phyloP scores from a whole-genome alignment of 2,113 vertebrate species.

The Hiodon alosoides region DNA sequence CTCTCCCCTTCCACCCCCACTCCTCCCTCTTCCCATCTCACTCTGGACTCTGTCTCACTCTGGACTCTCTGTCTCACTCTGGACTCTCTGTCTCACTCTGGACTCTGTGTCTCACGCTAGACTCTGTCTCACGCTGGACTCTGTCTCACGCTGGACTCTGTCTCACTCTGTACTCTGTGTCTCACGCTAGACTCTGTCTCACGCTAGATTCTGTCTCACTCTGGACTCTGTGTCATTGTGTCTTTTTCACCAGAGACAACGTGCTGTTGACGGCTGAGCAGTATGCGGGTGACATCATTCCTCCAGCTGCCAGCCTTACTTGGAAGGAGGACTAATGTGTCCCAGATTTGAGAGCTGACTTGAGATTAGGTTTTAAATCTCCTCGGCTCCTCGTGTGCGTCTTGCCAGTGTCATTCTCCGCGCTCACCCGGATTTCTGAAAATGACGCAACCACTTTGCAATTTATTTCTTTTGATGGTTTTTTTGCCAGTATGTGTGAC shows the following conservation, averaged over 20 bases:
- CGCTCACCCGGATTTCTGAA: constrained; percentile 22
- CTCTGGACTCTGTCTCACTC: neutral
- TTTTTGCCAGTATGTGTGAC: neutral
- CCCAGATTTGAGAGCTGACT: constrained; percentile 54
- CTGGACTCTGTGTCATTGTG: neutral
- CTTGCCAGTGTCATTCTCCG: constrained; percentile 29
- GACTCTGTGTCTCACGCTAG: no score
- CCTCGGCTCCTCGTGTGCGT: constrained; percentile 49
- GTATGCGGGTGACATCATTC: constrained; percentile 54
- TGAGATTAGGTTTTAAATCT: constrained; percentile 60
- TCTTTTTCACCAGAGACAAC: constrained; percentile 13
- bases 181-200: neutral
- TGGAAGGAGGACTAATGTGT: constrained; percentile 34
- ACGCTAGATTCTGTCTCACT: neutral
- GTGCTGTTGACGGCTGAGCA: constrained; percentile 4
- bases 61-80: neutral
- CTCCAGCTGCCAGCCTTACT: constrained; percentile 50
- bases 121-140: neutral
- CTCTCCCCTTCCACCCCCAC: no score
- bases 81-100: neutral
- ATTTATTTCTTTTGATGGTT: neutral
- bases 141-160: neutral
- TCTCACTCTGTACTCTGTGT: neutral
- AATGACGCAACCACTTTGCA: constrained; percentile 7
- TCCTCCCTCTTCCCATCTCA: no score